Evolutionary conservation across 2,113 vertebrate genomes (phyloP), one percentile per base, ranked within the genome.

Genomic region (Takifugu flavidus): DNA sequence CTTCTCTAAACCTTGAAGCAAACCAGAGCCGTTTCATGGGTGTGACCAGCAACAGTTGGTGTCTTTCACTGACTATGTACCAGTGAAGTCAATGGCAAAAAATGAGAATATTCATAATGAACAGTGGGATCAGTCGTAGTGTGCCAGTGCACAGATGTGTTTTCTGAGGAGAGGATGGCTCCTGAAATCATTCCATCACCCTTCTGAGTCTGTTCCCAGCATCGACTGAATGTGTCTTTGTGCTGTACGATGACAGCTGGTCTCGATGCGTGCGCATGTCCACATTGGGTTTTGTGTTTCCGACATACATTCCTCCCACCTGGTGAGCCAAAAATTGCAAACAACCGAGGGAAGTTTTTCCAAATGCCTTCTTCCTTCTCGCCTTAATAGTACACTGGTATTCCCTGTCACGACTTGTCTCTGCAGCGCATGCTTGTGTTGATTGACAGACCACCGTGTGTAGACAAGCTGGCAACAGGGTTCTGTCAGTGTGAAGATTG

Each of bases 351-450:
- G 49, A 61, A 13, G 14, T 13, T 49, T 62, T 68, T 69, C 45
- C 53, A 59, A 20, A 59, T 63, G 20, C 26, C 13, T 44, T 56
- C 47, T 53, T 62, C 25, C 8, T 53, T 45, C 39, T 50, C 1
- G 15, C 46, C 47, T 25, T 31, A 50, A 43, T 59, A 49, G 42
- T 57, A 60, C 51, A 45, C 58, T 26, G 52, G 11, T 14, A 12
- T 34, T 59, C 34, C 72, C 28, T 81, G 65, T 73, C 58, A 39
- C 4, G 53, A 77, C 78, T 74, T 78, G 66, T 60, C 53, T 39
- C 13, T 56, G 20, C 13, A 46, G 25, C 68, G 52, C 70, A 55
- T 59, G 49, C 28, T 50, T 43, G 59, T 75, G 64, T 49, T 79
- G 82, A 81, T 27, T 46, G 74, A 78, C 49, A 72, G 68, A 76